These are phyloP conservation scores for Dendrocincla fuliginosa DNA, from an alignment of 2,797 vertebrate genomes.

Conservation along the genomic window DNA sequence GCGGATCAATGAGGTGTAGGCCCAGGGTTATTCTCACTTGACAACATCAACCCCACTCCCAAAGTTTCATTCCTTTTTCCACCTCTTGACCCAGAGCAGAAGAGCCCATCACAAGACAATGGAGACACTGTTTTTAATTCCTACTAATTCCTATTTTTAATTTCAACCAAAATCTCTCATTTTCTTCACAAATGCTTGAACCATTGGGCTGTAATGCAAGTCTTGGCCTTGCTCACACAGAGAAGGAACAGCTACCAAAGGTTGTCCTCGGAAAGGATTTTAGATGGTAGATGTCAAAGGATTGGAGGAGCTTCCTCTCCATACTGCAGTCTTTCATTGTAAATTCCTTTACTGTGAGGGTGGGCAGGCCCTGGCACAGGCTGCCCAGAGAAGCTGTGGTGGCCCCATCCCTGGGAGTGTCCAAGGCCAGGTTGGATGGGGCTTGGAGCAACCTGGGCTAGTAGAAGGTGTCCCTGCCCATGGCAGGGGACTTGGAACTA, in stretches of 20 bases:
- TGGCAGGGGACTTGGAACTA: not conserved
- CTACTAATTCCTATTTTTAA: not conserved
- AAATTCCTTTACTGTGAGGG: not conserved
- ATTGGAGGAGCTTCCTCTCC: not conserved
- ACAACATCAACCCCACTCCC: rapidly evolving
- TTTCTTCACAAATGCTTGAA: not conserved
- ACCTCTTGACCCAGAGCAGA: not conserved
- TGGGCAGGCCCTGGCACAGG: not conserved
- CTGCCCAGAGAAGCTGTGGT: not conserved
- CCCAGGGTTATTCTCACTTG: not conserved
- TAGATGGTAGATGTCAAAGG: rapidly evolving
- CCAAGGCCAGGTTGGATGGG: not conserved
- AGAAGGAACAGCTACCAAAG: not conserved
- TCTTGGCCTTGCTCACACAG: not conserved
- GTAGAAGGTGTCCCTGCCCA: not conserved
- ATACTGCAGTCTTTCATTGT: not conserved
- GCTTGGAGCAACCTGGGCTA: not conserved
- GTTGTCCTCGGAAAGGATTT: not conserved
- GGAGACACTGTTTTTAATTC: not conserved
- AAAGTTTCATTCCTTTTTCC: not conserved
- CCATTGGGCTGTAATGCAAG: not conserved
- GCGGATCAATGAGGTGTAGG: rapidly evolving
- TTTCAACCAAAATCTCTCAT: not conserved
- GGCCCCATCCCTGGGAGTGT: not conserved
- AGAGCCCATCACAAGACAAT: rapidly evolving